A percentile compares a stretch with the other conserved stretches of the same genome.
Conservation (phyloP, 2,888 invertebrate species). For the Oeneis ivallda region DNA sequence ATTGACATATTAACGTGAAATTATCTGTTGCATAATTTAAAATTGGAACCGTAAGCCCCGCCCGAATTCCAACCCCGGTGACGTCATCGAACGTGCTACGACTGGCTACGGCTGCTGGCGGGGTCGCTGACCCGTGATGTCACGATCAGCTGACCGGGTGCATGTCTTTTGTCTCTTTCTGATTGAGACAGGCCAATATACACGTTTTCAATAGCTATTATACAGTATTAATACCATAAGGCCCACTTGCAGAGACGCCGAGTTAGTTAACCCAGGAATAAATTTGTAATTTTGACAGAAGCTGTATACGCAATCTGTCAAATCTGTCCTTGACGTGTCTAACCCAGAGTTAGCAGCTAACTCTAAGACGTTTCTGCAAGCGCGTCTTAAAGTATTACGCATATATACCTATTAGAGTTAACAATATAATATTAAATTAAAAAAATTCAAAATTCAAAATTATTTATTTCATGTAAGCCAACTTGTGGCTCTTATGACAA, state of each 20-base stretch:
- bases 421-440: too few species aligned
- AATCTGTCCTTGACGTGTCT: too few species aligned
- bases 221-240: neutral
- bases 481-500: too few species aligned
- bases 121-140: constrained; percentile 73
- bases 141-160: constrained; percentile 70
- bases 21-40: constrained; percentile 31
- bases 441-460: too few species aligned
- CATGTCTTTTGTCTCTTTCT: constrained; percentile 43
- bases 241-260: too few species aligned
- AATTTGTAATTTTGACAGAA: neutral
- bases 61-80: constrained; percentile 46
- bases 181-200: constrained; percentile 16
- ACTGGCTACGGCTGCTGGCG: constrained; percentile 40
- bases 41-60: constrained; percentile 37
- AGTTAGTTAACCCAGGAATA: too few species aligned
- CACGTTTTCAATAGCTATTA: constrained; percentile 1
- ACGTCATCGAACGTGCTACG: constrained; percentile 56
- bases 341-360: too few species aligned
- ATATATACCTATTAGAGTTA: too few species aligned
- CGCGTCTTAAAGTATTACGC: too few species aligned
- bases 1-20: constrained; percentile 25
- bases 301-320: too few species aligned
- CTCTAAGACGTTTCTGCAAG: too few species aligned
- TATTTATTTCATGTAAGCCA: too few species aligned